These are phyloP conservation scores for Tachina lurida DNA, from an alignment of 2,888 invertebrate genomes.

Conservation along the genomic window DNA sequence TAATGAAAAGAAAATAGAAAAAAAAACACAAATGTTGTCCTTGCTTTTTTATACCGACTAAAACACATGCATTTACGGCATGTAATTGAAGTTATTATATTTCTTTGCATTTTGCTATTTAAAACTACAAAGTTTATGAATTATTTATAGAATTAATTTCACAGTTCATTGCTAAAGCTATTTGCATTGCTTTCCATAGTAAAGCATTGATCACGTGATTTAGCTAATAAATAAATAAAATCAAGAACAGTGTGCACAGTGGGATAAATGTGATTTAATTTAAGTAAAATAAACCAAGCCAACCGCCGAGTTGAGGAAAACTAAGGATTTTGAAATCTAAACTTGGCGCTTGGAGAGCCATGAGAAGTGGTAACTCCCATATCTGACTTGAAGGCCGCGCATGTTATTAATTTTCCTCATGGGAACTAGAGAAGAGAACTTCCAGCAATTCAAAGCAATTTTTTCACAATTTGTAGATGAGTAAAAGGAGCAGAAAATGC, in stretches of 20 bases:
- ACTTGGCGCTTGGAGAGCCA: too few species aligned
- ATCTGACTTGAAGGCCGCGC: too few species aligned
- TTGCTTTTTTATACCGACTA: conserved; percentile 18
- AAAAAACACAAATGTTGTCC: conserved; percentile 43
- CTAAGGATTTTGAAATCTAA: too few species aligned
- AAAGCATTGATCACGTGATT: conserved; percentile 53
- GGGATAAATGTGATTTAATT: background rate
- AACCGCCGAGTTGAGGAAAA: too few species aligned
- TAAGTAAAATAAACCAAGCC: too few species aligned
- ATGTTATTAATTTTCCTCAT: too few species aligned
- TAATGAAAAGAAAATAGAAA: conserved; percentile 4
- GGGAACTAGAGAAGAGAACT: too few species aligned
- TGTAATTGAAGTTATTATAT: conserved; percentile 42
- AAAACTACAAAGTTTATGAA: conserved; percentile 51
- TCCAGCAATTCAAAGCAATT: too few species aligned
- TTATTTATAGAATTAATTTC: conserved; percentile 58
- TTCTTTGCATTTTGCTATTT: conserved; percentile 26
- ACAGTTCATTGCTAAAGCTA: conserved; percentile 59
- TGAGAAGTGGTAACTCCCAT: too few species aligned
- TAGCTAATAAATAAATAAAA: conserved; percentile 17
- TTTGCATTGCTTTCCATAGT: conserved; percentile 37
- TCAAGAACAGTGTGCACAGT: background rate
- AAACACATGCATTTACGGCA: background rate
- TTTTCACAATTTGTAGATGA: too few species aligned
- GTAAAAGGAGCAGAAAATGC: too few species aligned